Evolutionary conservation across 2,113 vertebrate species (phyloP), one percentile per base, ranked within the genome.

Genomic region (Stigmatopora argus): DNA sequence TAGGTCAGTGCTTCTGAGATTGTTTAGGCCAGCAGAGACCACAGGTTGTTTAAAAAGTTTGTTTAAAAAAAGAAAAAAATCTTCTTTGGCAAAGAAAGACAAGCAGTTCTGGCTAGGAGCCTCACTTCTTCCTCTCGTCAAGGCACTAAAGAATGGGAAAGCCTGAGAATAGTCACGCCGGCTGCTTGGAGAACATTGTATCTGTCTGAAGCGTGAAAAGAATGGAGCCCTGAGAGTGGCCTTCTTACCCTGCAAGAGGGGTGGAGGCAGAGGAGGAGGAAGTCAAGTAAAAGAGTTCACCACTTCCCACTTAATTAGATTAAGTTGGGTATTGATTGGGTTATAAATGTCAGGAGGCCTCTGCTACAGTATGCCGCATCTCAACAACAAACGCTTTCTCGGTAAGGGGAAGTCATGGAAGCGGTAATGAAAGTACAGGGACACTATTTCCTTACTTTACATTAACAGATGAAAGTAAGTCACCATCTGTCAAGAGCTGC

Each of bases 101-200:
- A 73, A 59, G 70, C 76, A 71, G 62, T 66, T 65, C 34, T 9
- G 65, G 38, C 78, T 84, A 75, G 71, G 60, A 59, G 57, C 53
- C 59, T 68, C 49, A 72, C 69, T 71, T 72, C 56, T 61, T 55
- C 3, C 46, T 55, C 68, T 75, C 69, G 77, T 78, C 66, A 66
- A 46, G 75, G 55, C 64, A 62, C 51, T 46, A 69, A 49, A 41
- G 66, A 83, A 65, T 31, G 64, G 70, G 70, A 78, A 86, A 80
- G 82, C 84, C 85, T 89, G 89, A 90, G 89, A 90, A 88, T 77
- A 84, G 81, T 74, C 77, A 73, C 67, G 52, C 78, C 79, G 59
- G 80, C 62, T 62, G 78, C 75, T 77, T 62, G 62, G 68, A 74
- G 83, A 88, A 82, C 86, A 87, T 85, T 87, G 87, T 86, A 78